Evolutionary conservation across 2,797 vertebrate species (phyloP), one percentile per base, ranked within the genome.

Genomic region (Pyrocephalus nanus): DNA sequence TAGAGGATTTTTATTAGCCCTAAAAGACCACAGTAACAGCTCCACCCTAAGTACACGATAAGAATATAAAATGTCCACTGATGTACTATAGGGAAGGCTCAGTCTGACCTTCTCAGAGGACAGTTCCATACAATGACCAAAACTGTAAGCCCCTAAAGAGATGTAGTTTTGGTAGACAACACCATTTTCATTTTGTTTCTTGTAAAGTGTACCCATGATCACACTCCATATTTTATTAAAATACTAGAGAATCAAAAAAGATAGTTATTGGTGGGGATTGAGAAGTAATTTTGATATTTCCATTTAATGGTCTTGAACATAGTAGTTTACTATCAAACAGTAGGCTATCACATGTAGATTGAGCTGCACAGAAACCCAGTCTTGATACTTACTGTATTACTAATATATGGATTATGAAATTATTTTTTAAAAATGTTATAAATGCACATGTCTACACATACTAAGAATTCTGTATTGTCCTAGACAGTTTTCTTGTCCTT

Each of bases 1-100:
- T 78, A 67, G 88, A 75, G 67, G 71, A 91, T 65, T 97, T 96
- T 97, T 91, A 91, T 86, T 88, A 91, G 73, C 81, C 80, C 64
- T 93, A 19, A 91, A 83, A 92, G 69, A 62, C 79, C 53, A 64
- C 20, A 85, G 43, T 90, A 93, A 62, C 65, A 75, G 9, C 42
- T 93, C 93, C 57, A 91, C 51, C 66, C 45, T 45, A 90, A 19
- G 43, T 42, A 66, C 8, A 55, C 70, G 89, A 58, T 19, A 94
- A 32, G 58, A 82, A 82, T 51, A 71, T 77, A 55, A 95, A 96
- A 81, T 43, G 27, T 55, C 43, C 43, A 55, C 60, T 32, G 42
- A 43, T 51, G 91, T 54, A 9, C 67, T 92, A 53, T 5, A 76
- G 47, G 38, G 26, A 95, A 85, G 80, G 30, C 15, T 27, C 32